A percentile compares a stretch with the other conserved stretches of the same genome.
These are phyloP conservation scores for Aelia acuminata DNA, from an alignment of 2,888 invertebrate genomes.

Conservation along the genomic window DNA sequence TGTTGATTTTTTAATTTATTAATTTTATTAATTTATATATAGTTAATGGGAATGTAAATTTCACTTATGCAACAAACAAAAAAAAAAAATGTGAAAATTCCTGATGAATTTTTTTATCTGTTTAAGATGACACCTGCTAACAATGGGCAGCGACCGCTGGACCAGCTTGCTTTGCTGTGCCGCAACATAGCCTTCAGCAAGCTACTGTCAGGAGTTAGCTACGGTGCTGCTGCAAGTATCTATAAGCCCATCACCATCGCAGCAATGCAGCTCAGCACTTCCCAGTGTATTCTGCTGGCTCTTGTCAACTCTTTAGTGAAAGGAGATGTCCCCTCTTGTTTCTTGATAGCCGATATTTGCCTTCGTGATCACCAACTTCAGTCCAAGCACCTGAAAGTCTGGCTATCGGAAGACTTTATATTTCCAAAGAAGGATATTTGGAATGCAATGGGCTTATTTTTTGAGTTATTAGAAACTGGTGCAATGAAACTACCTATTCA, in stretches of 20 bases:
- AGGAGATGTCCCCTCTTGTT: background rate
- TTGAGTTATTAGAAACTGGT: background rate
- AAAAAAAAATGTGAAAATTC: no score
- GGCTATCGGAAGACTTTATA: background rate
- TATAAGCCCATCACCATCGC: background rate
- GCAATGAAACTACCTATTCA: background rate
- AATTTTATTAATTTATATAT: no score
- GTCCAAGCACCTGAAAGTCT: constrained; percentile 1
- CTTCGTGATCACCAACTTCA: background rate
- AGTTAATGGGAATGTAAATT: no score
- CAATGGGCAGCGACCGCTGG: background rate
- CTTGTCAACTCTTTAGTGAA: background rate
- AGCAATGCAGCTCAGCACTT: background rate
- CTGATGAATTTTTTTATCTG: background rate
- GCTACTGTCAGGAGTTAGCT: background rate
- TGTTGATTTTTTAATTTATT: no score
- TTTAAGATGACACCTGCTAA: background rate
- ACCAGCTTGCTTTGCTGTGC: background rate
- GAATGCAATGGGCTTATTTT: background rate
- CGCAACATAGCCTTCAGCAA: background rate
- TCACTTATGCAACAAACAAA: no score
- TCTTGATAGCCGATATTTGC: background rate
- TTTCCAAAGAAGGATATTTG: background rate
- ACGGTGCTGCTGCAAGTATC: background rate
- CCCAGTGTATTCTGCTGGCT: background rate